Percentiles rank a stretch among this genome's conserved stretches.
These are phyloP conservation scores for Leptopterna dolabrata DNA, from an alignment of 2,888 invertebrate species.

Conservation along the genomic window DNA sequence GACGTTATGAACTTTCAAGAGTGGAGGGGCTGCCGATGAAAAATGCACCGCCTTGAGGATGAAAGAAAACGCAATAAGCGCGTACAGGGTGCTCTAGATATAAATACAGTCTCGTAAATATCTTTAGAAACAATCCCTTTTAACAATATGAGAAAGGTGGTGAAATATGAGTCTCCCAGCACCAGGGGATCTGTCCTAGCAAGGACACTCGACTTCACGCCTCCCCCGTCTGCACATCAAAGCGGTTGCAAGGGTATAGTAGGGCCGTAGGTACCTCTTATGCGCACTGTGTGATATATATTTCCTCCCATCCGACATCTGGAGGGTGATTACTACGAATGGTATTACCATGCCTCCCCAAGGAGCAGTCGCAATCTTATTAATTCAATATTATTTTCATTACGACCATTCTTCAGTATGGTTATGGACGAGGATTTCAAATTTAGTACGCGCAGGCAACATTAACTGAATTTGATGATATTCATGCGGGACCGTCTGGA, in stretches of 20 bases:
- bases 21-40: neutral
- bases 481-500: no score
- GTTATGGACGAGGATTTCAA: no score
- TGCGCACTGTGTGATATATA: neutral
- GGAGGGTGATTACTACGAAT: neutral
- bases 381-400: no score
- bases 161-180: slow-evolving; percentile 23
- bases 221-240: neutral
- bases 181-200: neutral
- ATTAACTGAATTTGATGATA: no score
- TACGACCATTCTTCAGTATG: no score
- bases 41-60: neutral
- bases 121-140: slow-evolving; percentile 41
- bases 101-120: slow-evolving; percentile 38
- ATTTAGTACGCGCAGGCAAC: no score
- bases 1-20: neutral
- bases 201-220: neutral
- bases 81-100: neutral
- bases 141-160: slow-evolving; percentile 39
- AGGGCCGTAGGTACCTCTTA: neutral
- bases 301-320: neutral
- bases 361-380: no score
- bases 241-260: no score
- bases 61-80: neutral
- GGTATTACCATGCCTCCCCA: neutral